Conservation (phyloP, 2,113 vertebrate species). For the Zootoca vivipara region DNA sequence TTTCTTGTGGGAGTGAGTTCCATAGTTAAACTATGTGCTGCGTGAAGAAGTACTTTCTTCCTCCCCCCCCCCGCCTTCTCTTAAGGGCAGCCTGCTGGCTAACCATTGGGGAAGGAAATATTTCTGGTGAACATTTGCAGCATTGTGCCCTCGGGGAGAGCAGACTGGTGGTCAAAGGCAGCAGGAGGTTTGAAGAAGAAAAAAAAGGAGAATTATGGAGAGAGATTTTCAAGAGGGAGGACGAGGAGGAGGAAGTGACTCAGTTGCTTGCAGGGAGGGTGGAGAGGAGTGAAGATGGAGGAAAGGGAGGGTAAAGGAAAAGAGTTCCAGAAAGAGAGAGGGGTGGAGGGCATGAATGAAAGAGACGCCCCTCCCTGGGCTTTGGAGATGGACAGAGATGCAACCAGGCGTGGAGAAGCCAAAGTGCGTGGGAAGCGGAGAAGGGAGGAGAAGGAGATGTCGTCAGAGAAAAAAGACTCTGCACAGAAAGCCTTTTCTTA, state of each 20-base stretch:
- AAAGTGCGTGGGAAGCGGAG: background rate
- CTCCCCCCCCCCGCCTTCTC: too few relatives aligned
- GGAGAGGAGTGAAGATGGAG: conserved; percentile 39
- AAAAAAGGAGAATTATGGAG: background rate
- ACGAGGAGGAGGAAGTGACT: conserved; percentile 22
- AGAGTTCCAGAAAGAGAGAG: conserved; percentile 58
- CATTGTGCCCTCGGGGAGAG: background rate
- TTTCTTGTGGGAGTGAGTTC: too few relatives aligned
- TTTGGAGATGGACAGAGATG: background rate
- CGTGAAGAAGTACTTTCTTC: too few relatives aligned
- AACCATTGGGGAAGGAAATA: background rate
- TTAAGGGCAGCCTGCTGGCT: background rate
- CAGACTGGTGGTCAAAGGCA: background rate
- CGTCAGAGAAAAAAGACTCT: background rate
- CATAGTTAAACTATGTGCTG: too few relatives aligned
- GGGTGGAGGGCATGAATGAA: conserved; percentile 4
- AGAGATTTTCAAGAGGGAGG: background rate
- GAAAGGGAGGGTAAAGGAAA: conserved; percentile 69
- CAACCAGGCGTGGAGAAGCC: conserved; percentile 4
- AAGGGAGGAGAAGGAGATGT: background rate
- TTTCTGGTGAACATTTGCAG: background rate
- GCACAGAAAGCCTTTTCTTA: background rate
- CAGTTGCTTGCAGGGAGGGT: conserved; percentile 3
- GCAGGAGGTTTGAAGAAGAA: background rate
- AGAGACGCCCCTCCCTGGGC: background rate